Evolutionary conservation across 2,113 vertebrate species (phyloP), one percentile per base, ranked within the genome.

Genomic region (Tupaia chinensis): DNA sequence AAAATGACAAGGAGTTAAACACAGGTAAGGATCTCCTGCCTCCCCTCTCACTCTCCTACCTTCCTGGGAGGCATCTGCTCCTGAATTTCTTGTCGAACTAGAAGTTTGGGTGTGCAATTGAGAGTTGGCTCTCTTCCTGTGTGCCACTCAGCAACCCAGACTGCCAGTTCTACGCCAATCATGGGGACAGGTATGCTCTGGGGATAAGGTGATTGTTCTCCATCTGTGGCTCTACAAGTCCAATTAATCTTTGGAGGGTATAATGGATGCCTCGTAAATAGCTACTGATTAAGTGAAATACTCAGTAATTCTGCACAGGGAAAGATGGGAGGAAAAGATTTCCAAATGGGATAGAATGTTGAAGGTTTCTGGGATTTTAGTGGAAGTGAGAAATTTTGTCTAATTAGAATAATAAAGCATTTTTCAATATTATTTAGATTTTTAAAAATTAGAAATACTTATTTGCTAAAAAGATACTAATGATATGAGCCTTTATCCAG

Each of bases 41-140:
- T n/a, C 17, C 19, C 56, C 17, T 56, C 61, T 78, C 54, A n/a
- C 69, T 81, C 23, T 32, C 12, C 74, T 27, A 29, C n/a, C 63
- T 15, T 44, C 16, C 12, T 77, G 70, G 22, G 23, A 92, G 79
- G 58, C 27, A 2, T 56, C n/a, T 19, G 7, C 61, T 65, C 65
- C n/a, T 91, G 83, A 93, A 93, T 89, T 93, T 96, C 83, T 82
- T 74, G 93, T 91, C 78, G 66, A 78, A 54, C 53, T 53, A 66
- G 88, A 84, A 70, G 58, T 89, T n/a, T 29, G 53, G n/a, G 11
- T 66, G 7, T 14, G 16, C 78, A 34, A 56, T 68, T 85, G 68
- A 69, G 56, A 81, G 65, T 56, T 77, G 81, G 19, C 63, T 61
- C 6, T 93, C 23, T 56, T 72, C 84, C 27, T 34, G 0, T 56